Percentiles rank a stretch among this genome's conserved stretches.
phyloP scores from a whole-genome alignment of 2,113 vertebrate species.

The Isichthys henryi region DNA sequence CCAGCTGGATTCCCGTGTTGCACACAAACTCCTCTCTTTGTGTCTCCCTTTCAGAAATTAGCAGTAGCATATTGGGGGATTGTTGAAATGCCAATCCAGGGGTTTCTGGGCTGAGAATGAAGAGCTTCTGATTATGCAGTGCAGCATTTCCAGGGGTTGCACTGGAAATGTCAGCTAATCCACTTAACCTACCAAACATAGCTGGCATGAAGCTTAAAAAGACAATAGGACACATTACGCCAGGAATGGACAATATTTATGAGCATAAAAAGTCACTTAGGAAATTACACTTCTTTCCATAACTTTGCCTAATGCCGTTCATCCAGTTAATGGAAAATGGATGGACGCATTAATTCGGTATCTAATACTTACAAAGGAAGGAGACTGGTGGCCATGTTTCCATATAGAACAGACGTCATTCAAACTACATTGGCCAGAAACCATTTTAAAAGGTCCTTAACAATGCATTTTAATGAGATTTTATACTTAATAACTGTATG shows the following conservation, averaged over 20 bases:
- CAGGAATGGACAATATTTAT: background rate
- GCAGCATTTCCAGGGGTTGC: background rate
- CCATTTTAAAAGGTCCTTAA: background rate
- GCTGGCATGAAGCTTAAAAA: background rate
- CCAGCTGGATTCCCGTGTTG: constrained; percentile 9
- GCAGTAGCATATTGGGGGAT: background rate
- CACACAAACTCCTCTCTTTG: background rate
- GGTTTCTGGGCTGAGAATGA: constrained; percentile 27
- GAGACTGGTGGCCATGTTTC: background rate
- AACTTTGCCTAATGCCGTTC: background rate
- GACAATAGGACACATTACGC: background rate
- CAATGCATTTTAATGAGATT: background rate
- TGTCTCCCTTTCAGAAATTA: background rate
- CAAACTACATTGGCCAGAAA: background rate
- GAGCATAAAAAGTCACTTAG: background rate
- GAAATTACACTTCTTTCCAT: background rate
- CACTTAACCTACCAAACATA: background rate
- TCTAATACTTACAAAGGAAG: background rate
- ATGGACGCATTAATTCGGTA: background rate
- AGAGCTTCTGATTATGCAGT: background rate
- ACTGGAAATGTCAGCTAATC: background rate
- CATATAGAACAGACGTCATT: background rate
- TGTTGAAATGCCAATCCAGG: constrained; percentile 26
- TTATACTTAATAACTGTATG: background rate
- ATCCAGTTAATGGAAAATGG: constrained; percentile 1